These are phyloP conservation scores for Monomorium pharaonis DNA, from an alignment of 1,140 invertebrate species.

Conservation along the genomic window DNA sequence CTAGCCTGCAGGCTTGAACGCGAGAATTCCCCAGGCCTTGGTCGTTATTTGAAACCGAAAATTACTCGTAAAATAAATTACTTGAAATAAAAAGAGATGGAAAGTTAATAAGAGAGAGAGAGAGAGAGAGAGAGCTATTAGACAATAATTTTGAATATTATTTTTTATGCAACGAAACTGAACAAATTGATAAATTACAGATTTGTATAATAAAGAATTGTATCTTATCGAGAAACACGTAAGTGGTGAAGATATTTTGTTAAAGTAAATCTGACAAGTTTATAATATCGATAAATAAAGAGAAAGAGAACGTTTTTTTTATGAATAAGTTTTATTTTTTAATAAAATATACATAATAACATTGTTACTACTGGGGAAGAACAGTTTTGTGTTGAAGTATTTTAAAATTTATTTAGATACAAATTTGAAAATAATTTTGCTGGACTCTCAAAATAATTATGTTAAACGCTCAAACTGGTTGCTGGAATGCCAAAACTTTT, in stretches of 20 bases:
- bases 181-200: not conserved
- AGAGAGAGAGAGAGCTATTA: not conserved
- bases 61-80: not conserved
- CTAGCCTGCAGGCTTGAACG: not conserved
- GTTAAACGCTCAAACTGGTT: too few species aligned
- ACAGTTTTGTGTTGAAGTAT: too few species aligned
- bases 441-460: too few species aligned
- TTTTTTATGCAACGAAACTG: not conserved
- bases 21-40: not conserved
- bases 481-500: too few species aligned
- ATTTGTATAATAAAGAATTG: not conserved
- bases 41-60: not conserved
- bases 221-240: not conserved
- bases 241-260: not conserved
- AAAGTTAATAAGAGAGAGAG: too few species aligned
- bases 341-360: not conserved
- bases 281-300: not conserved
- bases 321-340: not conserved
- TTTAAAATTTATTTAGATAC: too few species aligned
- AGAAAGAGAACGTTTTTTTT: not conserved
- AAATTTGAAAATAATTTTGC: too few species aligned
- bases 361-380: too few species aligned
- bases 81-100: not conserved
- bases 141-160: not conserved
- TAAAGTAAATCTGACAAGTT: not conserved